These are phyloP conservation scores for Acanthosoma haemorrhoidale DNA, from an alignment of 2,888 invertebrate species.

Conservation along the genomic window DNA sequence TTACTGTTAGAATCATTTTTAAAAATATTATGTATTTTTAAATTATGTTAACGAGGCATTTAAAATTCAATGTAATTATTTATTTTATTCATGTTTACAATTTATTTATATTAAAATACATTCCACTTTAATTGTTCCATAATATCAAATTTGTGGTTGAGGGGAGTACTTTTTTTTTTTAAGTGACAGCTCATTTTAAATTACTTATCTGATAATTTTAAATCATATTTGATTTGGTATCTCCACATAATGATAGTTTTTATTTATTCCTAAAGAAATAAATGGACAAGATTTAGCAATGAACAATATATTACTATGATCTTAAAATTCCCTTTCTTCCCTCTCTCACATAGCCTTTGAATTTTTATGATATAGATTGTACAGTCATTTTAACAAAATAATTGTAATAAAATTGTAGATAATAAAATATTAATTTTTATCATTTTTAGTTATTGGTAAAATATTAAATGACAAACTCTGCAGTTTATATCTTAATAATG, in stretches of 20 bases:
- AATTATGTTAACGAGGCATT: background rate
- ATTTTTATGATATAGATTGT: background rate
- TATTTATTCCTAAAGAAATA: background rate
- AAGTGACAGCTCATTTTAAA: background rate
- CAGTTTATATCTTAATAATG: too few relatives aligned
- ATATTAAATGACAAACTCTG: too few relatives aligned
- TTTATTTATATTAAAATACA: background rate
- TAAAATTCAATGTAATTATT: background rate
- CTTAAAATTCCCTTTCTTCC: background rate
- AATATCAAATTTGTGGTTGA: background rate
- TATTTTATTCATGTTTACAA: background rate
- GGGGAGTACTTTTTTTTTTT: too few relatives aligned
- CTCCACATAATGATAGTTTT: background rate
- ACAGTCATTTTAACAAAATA: background rate
- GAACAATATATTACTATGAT: background rate
- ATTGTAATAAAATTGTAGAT: background rate
- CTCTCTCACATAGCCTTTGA: background rate
- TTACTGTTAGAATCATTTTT: background rate
- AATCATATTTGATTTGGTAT: background rate
- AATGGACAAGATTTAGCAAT: background rate
- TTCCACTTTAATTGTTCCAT: background rate
- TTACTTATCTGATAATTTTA: background rate
- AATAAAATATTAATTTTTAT: constrained; percentile 9
- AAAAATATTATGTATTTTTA: constrained; percentile 1
- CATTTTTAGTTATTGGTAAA: too few relatives aligned